phyloP scores from a whole-genome alignment of 2,797 vertebrate species.

The Manis crassicaudata region DNA sequence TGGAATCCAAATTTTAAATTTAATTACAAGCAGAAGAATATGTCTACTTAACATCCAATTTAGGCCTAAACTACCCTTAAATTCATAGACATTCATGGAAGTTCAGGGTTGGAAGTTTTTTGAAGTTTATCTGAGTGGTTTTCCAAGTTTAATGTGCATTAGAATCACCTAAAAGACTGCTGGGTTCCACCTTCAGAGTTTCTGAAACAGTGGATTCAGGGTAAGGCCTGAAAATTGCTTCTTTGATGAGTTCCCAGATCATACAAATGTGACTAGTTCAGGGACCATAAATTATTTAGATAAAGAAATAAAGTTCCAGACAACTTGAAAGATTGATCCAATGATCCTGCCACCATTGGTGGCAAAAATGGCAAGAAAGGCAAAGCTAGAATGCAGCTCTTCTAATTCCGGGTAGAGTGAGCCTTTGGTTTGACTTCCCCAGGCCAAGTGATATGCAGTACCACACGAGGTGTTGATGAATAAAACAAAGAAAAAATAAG shows the following conservation, averaged over 20 bases:
- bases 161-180: not conserved
- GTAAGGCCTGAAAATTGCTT: not conserved
- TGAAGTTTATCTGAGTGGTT: slow-evolving; percentile 45
- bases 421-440: not conserved
- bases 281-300: not conserved
- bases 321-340: not conserved
- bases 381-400: not conserved
- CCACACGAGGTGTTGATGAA: slow-evolving; percentile 26
- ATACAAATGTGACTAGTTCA: not conserved
- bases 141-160: slow-evolving; percentile 27
- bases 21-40: slow-evolving; percentile 76
- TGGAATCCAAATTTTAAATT: slow-evolving; percentile 74
- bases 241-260: not conserved
- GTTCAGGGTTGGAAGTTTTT: slow-evolving; percentile 56
- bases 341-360: not conserved
- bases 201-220: not conserved
- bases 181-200: not conserved
- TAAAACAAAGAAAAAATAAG: slow-evolving; percentile 43
- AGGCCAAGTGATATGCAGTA: not conserved
- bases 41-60: slow-evolving; percentile 68
- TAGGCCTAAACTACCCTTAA: slow-evolving; percentile 60
- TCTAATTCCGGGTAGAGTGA: not conserved
- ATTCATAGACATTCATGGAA: slow-evolving; percentile 57
- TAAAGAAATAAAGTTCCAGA: not conserved
- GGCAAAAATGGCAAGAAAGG: not conserved